These are phyloP conservation scores for Tupaia chinensis DNA, from an alignment of 2,113 vertebrate genomes.

Conservation along the genomic window DNA sequence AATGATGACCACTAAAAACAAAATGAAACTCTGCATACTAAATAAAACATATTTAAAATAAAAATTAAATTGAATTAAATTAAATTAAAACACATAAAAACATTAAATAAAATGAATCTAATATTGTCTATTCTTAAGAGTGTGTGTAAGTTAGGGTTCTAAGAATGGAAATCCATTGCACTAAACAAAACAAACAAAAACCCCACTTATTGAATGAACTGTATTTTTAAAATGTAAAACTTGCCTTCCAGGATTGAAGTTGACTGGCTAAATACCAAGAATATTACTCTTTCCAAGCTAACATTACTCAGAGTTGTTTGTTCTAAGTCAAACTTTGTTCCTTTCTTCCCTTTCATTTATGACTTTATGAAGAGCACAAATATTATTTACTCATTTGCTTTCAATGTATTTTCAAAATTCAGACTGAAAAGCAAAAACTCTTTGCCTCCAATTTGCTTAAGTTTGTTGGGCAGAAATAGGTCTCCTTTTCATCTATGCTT, in stretches of 20 bases:
- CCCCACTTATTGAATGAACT: background rate
- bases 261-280: background rate
- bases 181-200: background rate
- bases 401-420: constrained; percentile 28
- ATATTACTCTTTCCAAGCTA: background rate
- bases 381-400: constrained; percentile 19
- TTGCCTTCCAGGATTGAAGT: background rate
- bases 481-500: constrained; percentile 43
- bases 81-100: background rate
- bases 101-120: background rate
- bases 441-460: constrained; percentile 29
- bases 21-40: background rate
- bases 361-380: constrained; percentile 12
- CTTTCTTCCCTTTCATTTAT: background rate
- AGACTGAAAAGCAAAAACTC: constrained; percentile 20
- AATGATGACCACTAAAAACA: background rate
- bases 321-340: background rate
- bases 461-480: constrained; percentile 29
- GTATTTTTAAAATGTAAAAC: constrained; percentile 4
- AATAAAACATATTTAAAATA: background rate
- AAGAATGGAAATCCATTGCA: background rate
- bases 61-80: background rate
- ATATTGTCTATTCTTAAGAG: background rate
- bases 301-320: background rate
- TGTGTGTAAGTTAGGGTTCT: background rate